These are phyloP conservation scores for Xestia c-nigrum DNA, from an alignment of 2,888 invertebrate species.

Conservation along the genomic window DNA sequence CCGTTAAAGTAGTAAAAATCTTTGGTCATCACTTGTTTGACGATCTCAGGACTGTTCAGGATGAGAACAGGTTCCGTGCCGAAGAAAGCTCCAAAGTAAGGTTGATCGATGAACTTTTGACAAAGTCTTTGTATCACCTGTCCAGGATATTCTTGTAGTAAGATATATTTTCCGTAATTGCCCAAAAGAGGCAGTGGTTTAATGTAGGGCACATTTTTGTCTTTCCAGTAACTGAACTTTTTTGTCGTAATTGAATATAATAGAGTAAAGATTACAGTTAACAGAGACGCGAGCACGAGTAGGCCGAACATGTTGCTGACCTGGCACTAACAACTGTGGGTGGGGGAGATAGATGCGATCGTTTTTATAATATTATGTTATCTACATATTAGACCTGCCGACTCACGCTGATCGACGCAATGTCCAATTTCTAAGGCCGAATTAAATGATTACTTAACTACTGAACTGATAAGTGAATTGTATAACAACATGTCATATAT, in stretches of 20 bases:
- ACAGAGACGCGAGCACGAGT: neutral
- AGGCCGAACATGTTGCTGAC: neutral
- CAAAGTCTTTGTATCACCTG: constrained; percentile 50
- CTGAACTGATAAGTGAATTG: neutral
- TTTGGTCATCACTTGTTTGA: constrained; percentile 73
- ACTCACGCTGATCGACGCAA: neutral
- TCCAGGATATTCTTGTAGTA: constrained; percentile 64
- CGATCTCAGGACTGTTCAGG: constrained; percentile 72
- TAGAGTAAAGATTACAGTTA: neutral
- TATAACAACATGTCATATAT: neutral
- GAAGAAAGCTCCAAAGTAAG: constrained; percentile 76
- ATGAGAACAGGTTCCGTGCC: constrained; percentile 77
- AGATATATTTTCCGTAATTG: constrained; percentile 72
- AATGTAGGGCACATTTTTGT: constrained; percentile 69
- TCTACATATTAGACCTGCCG: neutral
- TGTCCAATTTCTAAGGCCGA: neutral
- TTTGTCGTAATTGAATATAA: neutral
- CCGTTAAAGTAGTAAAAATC: constrained; percentile 73
- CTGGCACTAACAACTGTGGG: neutral
- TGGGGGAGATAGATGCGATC: too few species aligned
- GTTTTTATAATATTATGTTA: neutral
- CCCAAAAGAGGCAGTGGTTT: constrained; percentile 74
- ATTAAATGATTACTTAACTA: neutral
- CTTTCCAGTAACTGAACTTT: constrained; percentile 70
- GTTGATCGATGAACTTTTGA: constrained; percentile 69